phyloP scores from a whole-genome alignment of 2,888 invertebrate species.

The Trichogramma evanescens region DNA sequence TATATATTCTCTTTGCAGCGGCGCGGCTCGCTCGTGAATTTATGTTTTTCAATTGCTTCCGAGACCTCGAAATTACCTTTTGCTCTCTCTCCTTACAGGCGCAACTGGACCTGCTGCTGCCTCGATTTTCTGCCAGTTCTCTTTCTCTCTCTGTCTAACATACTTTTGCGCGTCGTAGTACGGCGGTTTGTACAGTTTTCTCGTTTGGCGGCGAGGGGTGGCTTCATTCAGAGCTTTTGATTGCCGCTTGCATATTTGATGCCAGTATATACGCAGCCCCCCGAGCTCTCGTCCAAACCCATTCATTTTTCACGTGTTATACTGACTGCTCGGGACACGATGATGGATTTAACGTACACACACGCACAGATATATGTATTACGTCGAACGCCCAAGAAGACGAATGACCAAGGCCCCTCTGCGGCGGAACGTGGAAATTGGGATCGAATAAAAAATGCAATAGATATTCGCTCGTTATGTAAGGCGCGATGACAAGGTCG shows the following conservation, averaged over 20 bases:
- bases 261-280: not conserved
- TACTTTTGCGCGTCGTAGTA: slow-evolving; percentile 19
- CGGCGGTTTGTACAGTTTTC: not conserved
- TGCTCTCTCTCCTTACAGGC: not conserved
- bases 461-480: too few species aligned
- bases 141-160: slow-evolving; percentile 7
- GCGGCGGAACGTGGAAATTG: too few species aligned
- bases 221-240: slow-evolving; percentile 18
- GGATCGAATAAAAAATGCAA: too few species aligned
- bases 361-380: too few species aligned
- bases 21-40: too few species aligned
- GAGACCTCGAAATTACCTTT: not conserved
- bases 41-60: too few species aligned
- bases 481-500: too few species aligned
- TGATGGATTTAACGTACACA: too few species aligned
- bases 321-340: not conserved
- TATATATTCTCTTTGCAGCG: slow-evolving; percentile 3
- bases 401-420: too few species aligned
- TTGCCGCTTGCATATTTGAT: slow-evolving; percentile 24
- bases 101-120: not conserved
- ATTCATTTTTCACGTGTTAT: not conserved
- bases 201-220: not conserved
- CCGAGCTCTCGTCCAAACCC: not conserved
- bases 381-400: too few species aligned
- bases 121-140: slow-evolving; percentile 5